These are phyloP conservation scores for Stictonetta naevosa DNA, from an alignment of 2,113 vertebrate genomes.

Conservation along the genomic window DNA sequence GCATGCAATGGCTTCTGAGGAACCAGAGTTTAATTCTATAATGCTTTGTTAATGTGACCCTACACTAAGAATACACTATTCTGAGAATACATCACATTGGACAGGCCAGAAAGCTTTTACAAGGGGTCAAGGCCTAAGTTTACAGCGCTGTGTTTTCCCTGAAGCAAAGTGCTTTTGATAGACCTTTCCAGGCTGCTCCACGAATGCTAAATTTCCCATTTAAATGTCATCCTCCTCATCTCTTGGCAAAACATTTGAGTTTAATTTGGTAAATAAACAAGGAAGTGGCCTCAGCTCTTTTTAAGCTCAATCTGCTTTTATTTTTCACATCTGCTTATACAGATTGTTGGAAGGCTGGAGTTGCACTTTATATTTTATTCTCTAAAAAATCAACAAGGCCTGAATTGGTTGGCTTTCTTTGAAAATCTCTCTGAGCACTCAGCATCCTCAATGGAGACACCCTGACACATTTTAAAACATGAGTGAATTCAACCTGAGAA, in stretches of 20 bases:
- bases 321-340: constrained; percentile 44
- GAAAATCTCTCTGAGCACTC: neutral
- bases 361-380: constrained; percentile 22
- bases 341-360: constrained; percentile 17
- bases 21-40: neutral
- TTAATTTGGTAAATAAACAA: constrained; percentile 45
- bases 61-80: neutral
- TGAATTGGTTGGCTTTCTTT: neutral
- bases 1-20: neutral
- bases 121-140: neutral
- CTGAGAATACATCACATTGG: neutral
- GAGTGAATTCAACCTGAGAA: neutral
- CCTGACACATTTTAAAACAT: neutral
- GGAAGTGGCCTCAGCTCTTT: neutral
- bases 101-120: neutral
- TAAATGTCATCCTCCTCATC: neutral
- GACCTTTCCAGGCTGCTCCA: neutral
- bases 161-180: neutral
- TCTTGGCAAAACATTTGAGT: constrained; percentile 12
- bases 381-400: neutral
- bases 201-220: constrained; percentile 6
- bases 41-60: neutral
- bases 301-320: constrained; percentile 5
- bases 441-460: neutral
- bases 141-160: neutral